phyloP scores from a whole-genome alignment of 1,140 invertebrate genomes.

The Drosophila miranda region DNA sequence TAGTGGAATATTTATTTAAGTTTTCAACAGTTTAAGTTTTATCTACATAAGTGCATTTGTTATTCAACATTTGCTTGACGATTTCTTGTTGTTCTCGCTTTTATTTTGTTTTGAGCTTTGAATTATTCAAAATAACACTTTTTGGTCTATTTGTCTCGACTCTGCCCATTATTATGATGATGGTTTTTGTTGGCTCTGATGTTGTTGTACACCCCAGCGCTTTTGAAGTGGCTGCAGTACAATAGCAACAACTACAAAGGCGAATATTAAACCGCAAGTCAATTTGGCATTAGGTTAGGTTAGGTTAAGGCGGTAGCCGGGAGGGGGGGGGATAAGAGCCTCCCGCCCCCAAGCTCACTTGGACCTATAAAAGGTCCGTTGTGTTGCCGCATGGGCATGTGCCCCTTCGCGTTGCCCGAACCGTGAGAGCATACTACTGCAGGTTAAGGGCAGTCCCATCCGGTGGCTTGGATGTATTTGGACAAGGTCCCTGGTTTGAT shows the following conservation, averaged over 20 bases:
- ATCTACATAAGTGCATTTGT: conserved; percentile 19
- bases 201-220: conserved; percentile 62
- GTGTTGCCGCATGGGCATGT: no score
- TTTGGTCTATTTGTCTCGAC: conserved; percentile 58
- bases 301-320: no score
- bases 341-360: no score
- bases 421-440: no score
- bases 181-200: conserved; percentile 28
- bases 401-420: no score
- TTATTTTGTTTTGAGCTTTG: conserved; percentile 69
- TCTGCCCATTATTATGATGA: background rate
- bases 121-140: conserved; percentile 80
- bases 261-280: conserved; percentile 64
- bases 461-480: no score
- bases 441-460: no score
- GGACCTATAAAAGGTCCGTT: no score
- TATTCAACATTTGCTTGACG: conserved; percentile 13
- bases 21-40: background rate
- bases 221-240: conserved; percentile 71
- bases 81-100: conserved; percentile 15
- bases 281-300: no score
- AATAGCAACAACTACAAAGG: conserved; percentile 43
- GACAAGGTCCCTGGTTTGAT: no score
- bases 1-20: background rate
- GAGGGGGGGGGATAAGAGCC: no score